Base-by-base conservation (phyloP, 2,888 invertebrate species). In the Lasioglossum calceatum region DNA sequence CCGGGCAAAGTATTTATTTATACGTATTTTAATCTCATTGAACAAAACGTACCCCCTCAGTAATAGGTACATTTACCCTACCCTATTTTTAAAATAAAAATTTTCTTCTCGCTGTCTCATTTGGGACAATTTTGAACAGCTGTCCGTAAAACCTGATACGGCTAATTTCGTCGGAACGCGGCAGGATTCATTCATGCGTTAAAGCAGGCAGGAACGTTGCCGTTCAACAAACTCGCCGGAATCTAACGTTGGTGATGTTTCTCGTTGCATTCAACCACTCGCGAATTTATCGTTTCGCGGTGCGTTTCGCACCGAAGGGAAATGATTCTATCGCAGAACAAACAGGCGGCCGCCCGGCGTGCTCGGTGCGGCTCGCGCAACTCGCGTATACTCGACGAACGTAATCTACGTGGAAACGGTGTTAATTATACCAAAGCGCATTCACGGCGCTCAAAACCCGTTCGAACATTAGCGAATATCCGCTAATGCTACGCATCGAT, bases 351-450 rank as follows among this genome's bases (percentile, higher is more conserved):
- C 16, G 32, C 4, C 32, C 16, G 74, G 10, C 16, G 42, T 2
- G 50, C 32, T 27, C 70, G 50, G 42, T 4, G 23, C 12, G n/a
- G 39, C n/a, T n/a, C 10, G 58, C 12, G n/a, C 12, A 47, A 64
- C 32, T 16, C 19, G 71, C 39, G 42, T 23, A 72, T 39, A 16
- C 27, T 44, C 23, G 73, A 44, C 73, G 64, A 44, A 36, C 44
- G 64, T 77, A 84, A 84, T 77, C 77, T 84, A 84, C 73, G 73
- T 73, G 84, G 67, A 84, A 84, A 67, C 73, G 84, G 72, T 84
- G 84, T 84, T 84, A 84, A 84, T 84, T 84, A 77, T 84, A 54
- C 32, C 75, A 58, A 44, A 54, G 16, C 58, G 85, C 27, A 50
- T 54, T 58, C 39, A 32, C 44, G 19, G 64, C 36, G 76, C 39